Evolutionary conservation across 2,888 invertebrate genomes (phyloP).

Genomic region (Blastobasis lacticolella): DNA sequence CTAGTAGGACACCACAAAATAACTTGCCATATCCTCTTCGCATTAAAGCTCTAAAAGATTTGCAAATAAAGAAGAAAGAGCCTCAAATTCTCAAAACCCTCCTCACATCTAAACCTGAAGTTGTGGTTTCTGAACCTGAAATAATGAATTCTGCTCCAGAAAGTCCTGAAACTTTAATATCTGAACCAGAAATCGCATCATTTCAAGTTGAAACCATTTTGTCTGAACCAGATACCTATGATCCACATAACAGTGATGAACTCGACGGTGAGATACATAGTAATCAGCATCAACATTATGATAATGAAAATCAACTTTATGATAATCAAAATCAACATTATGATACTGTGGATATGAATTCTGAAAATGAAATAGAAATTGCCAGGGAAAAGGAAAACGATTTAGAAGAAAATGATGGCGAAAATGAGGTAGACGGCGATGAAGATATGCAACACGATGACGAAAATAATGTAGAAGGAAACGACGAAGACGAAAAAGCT

Average conservation of each 20-base stretch:
- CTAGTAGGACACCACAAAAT: constrained; percentile 42
- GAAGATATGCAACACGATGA: constrained; percentile 30
- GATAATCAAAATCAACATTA: constrained; percentile 52
- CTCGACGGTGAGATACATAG: constrained; percentile 34
- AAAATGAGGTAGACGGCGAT: constrained; percentile 23
- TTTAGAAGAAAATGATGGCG: constrained; percentile 25
- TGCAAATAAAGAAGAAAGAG: constrained; percentile 67
- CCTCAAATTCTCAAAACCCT: constrained; percentile 69
- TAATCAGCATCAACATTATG: constrained; percentile 36
- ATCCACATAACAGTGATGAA: constrained; percentile 36
- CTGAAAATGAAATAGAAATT: constrained; percentile 68
- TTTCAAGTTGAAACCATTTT: constrained; percentile 69
- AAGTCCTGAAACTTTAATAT: constrained; percentile 67
- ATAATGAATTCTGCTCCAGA: constrained; percentile 66
- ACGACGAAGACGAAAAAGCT: constrained; percentile 29
- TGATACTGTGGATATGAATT: constrained; percentile 67
- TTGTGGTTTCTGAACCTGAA: constrained; percentile 64
- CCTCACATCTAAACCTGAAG: constrained; percentile 61
- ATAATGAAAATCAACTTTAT: constrained; percentile 31
- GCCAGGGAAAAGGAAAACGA: constrained; percentile 49
- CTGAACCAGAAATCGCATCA: constrained; percentile 67
- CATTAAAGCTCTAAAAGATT: constrained; percentile 67
- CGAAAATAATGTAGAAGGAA: constrained; percentile 30
- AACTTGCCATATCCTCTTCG: constrained; percentile 64
- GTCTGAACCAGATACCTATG: constrained; percentile 58